phyloP scores from a whole-genome alignment of 2,113 vertebrate species.

The Nymphicus hollandicus region DNA sequence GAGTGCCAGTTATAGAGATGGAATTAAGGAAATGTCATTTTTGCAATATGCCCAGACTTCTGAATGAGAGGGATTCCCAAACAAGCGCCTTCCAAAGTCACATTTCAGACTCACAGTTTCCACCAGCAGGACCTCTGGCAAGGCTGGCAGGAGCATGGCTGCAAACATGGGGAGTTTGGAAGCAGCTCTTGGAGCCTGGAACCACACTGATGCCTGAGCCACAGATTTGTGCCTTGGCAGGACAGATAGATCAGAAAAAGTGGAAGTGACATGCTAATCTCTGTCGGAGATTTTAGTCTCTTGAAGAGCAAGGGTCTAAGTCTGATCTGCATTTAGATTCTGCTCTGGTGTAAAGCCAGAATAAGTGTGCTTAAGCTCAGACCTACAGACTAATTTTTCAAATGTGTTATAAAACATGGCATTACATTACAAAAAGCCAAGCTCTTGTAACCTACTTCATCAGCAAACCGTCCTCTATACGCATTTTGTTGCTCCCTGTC shows the following conservation, averaged over 20 bases:
- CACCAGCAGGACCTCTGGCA: neutral
- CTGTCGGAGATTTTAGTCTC: neutral
- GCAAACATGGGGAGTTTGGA: neutral
- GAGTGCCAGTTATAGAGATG: neutral
- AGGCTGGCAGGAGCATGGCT: neutral
- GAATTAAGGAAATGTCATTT: conserved; percentile 18
- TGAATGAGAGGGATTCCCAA: conserved; percentile 16
- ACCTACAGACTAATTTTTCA: neutral
- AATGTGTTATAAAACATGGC: neutral
- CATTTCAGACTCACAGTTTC: neutral
- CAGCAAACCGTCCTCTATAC: neutral
- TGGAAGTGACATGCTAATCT: neutral
- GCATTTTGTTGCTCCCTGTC: neutral
- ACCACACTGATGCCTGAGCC: neutral
- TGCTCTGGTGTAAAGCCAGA: neutral
- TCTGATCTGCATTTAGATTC: neutral
- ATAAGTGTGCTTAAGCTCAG: neutral
- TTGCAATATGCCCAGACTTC: neutral
- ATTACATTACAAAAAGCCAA: neutral
- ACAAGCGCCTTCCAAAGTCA: conserved; percentile 3
- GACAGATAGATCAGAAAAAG: neutral
- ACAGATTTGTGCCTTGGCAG: neutral
- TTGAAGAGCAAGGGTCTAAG: neutral
- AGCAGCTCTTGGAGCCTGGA: neutral
- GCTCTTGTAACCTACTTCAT: neutral